phyloP scores from a whole-genome alignment of 2,113 vertebrate species.

The Empidonax alnorum region DNA sequence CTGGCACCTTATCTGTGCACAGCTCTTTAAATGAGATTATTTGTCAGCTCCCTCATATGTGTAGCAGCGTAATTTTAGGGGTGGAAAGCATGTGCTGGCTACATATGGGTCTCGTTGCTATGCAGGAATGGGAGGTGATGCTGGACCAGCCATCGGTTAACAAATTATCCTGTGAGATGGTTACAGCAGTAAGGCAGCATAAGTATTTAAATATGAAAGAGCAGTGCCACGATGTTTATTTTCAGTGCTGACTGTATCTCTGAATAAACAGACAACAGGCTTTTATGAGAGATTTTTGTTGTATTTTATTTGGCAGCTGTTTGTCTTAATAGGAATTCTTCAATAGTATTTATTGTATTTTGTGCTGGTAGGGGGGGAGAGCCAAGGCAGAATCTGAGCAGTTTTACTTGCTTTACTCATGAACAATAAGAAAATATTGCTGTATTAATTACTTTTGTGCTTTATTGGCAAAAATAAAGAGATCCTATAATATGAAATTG shows the following conservation, averaged over 20 bases:
- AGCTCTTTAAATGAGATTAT: neutral
- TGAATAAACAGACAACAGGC: conserved; percentile 46
- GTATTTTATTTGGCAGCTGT: conserved; percentile 52
- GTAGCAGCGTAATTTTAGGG: neutral
- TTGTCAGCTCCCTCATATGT: neutral
- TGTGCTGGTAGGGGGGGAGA: conserved; percentile 38
- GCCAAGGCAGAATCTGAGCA: conserved; percentile 41
- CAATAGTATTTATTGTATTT: conserved; percentile 45
- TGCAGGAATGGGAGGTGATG: neutral
- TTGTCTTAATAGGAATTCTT: conserved; percentile 51
- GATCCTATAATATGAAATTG: conserved; percentile 65
- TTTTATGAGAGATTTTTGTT: conserved; percentile 53
- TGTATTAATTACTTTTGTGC: conserved; percentile 69
- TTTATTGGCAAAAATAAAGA: conserved; percentile 70
- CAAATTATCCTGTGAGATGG: neutral
- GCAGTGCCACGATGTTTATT: conserved; percentile 21
- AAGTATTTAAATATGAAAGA: conserved; percentile 18
- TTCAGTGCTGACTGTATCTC: conserved; percentile 21
- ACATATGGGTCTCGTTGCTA: rapidly evolving
- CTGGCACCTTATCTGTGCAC: neutral
- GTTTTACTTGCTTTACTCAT: conserved; percentile 49
- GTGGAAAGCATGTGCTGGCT: neutral
- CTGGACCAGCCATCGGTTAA: neutral
- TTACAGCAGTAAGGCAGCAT: neutral
- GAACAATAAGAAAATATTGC: conserved; percentile 67